phyloP scores from a whole-genome alignment of 2,113 vertebrate species.

The Boleophthalmus pectinirostris region DNA sequence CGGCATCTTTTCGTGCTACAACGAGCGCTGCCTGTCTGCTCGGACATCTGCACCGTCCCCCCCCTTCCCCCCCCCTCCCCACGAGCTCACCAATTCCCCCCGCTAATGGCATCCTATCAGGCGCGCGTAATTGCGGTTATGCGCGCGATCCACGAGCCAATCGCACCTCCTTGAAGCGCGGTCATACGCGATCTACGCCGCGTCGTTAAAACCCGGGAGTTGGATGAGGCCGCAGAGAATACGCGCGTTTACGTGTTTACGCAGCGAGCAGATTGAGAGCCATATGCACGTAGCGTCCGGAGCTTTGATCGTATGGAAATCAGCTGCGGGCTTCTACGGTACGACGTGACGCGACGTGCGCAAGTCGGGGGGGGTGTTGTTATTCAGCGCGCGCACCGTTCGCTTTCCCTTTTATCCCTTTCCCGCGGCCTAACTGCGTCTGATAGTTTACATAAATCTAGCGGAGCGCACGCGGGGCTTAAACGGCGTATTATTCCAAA shows the following conservation, averaged over 20 bases:
- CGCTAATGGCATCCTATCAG: slow-evolving; percentile 62
- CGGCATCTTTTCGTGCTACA: slow-evolving; percentile 10
- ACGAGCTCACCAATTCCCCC: slow-evolving; percentile 42
- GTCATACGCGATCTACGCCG: slow-evolving; percentile 46
- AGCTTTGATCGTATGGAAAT: slow-evolving; percentile 38
- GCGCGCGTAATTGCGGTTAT: slow-evolving; percentile 63
- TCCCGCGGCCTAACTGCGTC: slow-evolving; percentile 52
- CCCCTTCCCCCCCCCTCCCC: slow-evolving; percentile 43
- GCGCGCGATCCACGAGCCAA: slow-evolving; percentile 47
- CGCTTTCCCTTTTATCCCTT: slow-evolving; percentile 12
- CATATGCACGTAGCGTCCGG: slow-evolving; percentile 59
- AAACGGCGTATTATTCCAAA: slow-evolving; percentile 98
- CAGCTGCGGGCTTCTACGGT: slow-evolving; percentile 24
- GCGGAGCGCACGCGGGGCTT: slow-evolving; percentile 79
- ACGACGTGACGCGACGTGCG: background rate
- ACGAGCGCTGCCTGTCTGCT: slow-evolving; percentile 22
- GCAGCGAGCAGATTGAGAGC: slow-evolving; percentile 25
- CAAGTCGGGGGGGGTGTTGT: slow-evolving; percentile 56
- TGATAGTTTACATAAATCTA: slow-evolving; percentile 79
- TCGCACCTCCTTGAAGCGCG: slow-evolving; percentile 51
- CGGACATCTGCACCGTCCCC: slow-evolving; percentile 72
- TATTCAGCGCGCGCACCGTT: slow-evolving; percentile 42
- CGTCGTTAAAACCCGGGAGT: slow-evolving; percentile 53
- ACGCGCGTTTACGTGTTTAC: slow-evolving; percentile 23
- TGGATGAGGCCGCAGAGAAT: slow-evolving; percentile 63